Conservation (phyloP, 2,113 vertebrate genomes). For the Catharus bicknelli region DNA sequence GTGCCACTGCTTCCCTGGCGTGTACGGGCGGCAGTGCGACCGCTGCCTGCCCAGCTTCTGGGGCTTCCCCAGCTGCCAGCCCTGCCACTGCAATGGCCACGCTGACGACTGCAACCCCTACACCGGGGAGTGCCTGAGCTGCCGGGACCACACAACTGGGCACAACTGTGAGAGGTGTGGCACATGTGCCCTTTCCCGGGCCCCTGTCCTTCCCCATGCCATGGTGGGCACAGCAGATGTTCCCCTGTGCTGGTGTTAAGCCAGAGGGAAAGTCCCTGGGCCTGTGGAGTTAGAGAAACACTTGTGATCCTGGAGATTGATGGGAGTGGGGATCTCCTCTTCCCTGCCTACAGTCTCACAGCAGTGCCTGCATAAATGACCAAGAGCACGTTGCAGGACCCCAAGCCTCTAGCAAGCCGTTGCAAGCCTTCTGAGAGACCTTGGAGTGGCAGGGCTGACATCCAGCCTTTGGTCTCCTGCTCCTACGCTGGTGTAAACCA, state of each 20-base stretch:
- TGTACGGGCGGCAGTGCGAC: constrained; percentile 87
- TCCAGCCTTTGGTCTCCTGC: background rate
- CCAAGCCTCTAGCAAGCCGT: background rate
- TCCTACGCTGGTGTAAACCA: background rate
- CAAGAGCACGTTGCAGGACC: accelerated
- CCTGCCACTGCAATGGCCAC: constrained; percentile 91
- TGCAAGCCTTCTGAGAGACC: background rate
- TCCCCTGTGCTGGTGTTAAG: background rate
- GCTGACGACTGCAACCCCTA: constrained; percentile 80
- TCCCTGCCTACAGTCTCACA: background rate
- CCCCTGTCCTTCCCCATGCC: background rate
- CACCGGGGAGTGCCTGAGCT: constrained; percentile 84
- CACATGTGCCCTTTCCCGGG: accelerated
- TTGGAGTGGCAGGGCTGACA: background rate
- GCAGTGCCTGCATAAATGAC: background rate
- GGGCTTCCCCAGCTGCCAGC: constrained; percentile 91
- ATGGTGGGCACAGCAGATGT: accelerated
- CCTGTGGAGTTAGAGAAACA: accelerated
- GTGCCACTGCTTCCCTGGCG: constrained; percentile 86
- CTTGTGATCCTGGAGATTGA: background rate
- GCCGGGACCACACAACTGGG: constrained; percentile 85
- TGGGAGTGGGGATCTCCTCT: background rate
- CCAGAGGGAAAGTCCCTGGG: background rate
- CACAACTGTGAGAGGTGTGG: constrained; percentile 88
- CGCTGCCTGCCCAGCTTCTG: constrained; percentile 89